A percentile compares a stretch with the other conserved stretches of the same genome.
Evolutionary conservation across 2,797 vertebrate genomes (phyloP).

Genomic region (Chrosomus eos): DNA sequence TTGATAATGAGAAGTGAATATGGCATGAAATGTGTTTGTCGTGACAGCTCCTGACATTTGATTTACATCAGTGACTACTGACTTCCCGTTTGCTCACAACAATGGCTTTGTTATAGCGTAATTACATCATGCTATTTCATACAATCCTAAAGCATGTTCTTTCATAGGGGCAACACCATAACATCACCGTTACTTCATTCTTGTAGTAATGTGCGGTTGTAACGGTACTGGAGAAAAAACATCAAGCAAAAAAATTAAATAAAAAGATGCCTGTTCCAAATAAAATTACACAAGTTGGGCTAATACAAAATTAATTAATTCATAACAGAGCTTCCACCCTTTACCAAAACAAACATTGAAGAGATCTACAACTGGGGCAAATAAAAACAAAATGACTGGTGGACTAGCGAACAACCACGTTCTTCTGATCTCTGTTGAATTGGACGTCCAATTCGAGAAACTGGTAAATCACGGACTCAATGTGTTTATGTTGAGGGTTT

Average conservation of each 20-base stretch:
- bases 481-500: conserved; percentile 70
- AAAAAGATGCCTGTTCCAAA: conserved; percentile 2
- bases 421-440: conserved; percentile 38
- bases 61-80: neutral
- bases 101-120: conserved; percentile 1
- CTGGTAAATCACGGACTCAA: conserved; percentile 42
- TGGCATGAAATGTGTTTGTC: neutral
- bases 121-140: neutral
- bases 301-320: conserved; percentile 46
- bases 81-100: neutral
- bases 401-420: conserved; percentile 20
- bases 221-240: conserved; percentile 7
- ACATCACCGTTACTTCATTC: neutral
- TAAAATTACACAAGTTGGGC: conserved; percentile 1
- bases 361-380: conserved; percentile 34
- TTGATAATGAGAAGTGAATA: neutral
- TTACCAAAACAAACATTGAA: conserved; percentile 22
- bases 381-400: conserved; percentile 22
- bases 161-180: conserved; percentile 7
- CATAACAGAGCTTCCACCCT: neutral
- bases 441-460: conserved; percentile 32
- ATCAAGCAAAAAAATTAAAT: conserved; percentile 7
- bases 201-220: neutral
- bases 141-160: neutral
- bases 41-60: neutral